Evolutionary conservation across 2,113 vertebrate species (phyloP).

Genomic region (Acanthisitta chloris): DNA sequence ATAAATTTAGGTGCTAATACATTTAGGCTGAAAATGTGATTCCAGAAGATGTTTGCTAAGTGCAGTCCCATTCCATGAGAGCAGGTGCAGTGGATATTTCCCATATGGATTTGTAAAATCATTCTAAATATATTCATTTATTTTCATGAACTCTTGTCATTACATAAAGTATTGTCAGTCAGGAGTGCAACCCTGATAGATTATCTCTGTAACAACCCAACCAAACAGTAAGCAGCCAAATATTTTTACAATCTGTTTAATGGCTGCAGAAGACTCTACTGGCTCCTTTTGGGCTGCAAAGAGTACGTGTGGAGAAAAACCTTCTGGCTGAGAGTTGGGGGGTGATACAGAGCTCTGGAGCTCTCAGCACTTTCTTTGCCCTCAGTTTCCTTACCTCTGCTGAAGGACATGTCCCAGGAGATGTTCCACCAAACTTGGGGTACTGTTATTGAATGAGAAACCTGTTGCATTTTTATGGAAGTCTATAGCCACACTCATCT

Average conservation of each 20-base stretch:
- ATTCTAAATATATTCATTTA: neutral
- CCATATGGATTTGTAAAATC: neutral
- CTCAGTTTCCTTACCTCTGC: neutral
- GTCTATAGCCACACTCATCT: rapidly evolving
- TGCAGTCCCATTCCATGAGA: neutral
- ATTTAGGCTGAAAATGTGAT: neutral
- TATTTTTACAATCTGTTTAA: neutral
- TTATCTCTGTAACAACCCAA: neutral
- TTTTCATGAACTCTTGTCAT: neutral
- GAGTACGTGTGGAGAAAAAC: neutral
- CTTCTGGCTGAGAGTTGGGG: neutral
- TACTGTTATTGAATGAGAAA: neutral
- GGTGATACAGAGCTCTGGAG: neutral
- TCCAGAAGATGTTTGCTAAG: neutral
- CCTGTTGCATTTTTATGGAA: rapidly evolving
- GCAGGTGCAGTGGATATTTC: neutral
- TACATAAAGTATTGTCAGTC: neutral
- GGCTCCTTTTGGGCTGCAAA: neutral
- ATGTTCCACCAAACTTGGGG: neutral
- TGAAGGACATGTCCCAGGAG: neutral
- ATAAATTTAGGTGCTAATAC: neutral
- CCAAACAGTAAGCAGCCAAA: neutral
- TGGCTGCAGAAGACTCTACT: neutral
- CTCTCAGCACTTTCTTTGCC: neutral
- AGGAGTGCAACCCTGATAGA: neutral